Evolutionary conservation across 2,797 vertebrate species (phyloP).

Genomic region (Sus cebifrons): DNA sequence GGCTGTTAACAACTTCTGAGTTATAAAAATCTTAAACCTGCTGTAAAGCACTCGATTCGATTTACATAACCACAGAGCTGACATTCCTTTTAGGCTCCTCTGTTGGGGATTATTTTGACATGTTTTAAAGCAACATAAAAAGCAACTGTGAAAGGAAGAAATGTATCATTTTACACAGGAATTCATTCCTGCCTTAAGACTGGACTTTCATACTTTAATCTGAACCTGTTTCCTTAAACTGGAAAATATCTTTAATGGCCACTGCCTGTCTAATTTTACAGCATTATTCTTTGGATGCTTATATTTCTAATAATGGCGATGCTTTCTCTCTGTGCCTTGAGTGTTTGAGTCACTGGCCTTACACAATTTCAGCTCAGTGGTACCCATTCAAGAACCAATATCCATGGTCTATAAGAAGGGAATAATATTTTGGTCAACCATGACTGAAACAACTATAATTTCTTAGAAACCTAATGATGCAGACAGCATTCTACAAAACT

Average conservation of each 20-base stretch:
- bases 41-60: constrained; percentile 93
- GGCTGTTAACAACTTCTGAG: constrained; percentile 94
- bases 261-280: constrained; percentile 85
- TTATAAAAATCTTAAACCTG: constrained; percentile 95
- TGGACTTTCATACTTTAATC: constrained; percentile 88
- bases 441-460: constrained; percentile 90
- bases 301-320: constrained; percentile 86
- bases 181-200: constrained; percentile 90
- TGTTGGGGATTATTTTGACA: constrained; percentile 93
- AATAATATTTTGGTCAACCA: constrained; percentile 81
- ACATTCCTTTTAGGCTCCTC: constrained; percentile 92
- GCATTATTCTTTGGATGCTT: constrained; percentile 85
- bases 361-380: constrained; percentile 73
- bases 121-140: constrained; percentile 93
- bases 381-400: constrained; percentile 74
- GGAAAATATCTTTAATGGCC: constrained; percentile 87
- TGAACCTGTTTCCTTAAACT: constrained; percentile 86
- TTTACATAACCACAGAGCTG: constrained; percentile 94
- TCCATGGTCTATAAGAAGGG: constrained; percentile 57
- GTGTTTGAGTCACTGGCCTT: constrained; percentile 67
- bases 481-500: constrained; percentile 90
- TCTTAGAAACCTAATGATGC: constrained; percentile 90
- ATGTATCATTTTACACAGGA: constrained; percentile 91
- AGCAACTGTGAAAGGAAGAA: constrained; percentile 91
- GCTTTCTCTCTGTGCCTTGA: constrained; percentile 28